A percentile compares a stretch with the other conserved stretches of the same genome.
These are phyloP conservation scores for Octopus sinensis DNA, from an alignment of 1,140 invertebrate species.

Conservation along the genomic window DNA sequence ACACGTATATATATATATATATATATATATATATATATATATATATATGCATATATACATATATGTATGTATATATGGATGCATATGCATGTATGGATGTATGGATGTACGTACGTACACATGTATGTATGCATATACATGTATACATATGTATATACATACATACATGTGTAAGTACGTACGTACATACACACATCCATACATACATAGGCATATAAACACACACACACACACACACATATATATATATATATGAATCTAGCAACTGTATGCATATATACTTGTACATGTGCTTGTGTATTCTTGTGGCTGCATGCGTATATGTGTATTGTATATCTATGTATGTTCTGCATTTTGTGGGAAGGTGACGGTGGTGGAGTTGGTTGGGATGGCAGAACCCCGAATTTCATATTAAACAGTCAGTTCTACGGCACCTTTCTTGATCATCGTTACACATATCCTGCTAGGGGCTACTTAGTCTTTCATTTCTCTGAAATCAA, in stretches of 20 bases:
- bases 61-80: not conserved
- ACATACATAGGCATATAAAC: not conserved
- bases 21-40: slow-evolving; percentile 7
- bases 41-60: not conserved
- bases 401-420: too few relatives aligned
- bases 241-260: not conserved
- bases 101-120: not conserved
- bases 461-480: too few relatives aligned
- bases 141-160: not conserved
- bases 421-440: too few relatives aligned
- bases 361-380: too few relatives aligned
- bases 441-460: too few relatives aligned
- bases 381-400: too few relatives aligned
- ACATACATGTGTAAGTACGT: not conserved
- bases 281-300: not conserved
- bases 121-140: not conserved
- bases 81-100: not conserved
- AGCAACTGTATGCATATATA: not conserved
- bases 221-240: not conserved
- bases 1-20: not conserved
- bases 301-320: not conserved
- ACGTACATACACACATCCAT: not conserved
- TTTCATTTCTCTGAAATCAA: too few relatives aligned
- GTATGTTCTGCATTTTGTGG: too few relatives aligned
- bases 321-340: too few relatives aligned